These are phyloP conservation scores for Ophonus ardosiacus DNA, from an alignment of 2,888 invertebrate genomes.

Conservation along the genomic window DNA sequence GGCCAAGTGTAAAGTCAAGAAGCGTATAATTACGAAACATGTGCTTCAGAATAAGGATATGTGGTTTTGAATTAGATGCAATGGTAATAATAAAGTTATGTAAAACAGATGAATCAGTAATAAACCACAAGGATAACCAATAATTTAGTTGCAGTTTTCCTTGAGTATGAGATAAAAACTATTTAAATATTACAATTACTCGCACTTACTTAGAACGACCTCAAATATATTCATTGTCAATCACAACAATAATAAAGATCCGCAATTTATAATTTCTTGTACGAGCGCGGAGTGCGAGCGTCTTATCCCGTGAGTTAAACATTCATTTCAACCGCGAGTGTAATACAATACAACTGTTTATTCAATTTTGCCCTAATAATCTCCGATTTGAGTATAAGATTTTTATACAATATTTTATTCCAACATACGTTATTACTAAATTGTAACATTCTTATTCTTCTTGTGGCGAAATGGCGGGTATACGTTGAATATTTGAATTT, in stretches of 20 bases:
- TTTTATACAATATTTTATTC: too few species aligned
- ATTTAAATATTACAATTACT: not conserved
- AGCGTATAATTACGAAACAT: not conserved
- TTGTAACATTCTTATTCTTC: too few species aligned
- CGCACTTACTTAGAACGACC: constrained; percentile 10
- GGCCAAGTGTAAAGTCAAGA: not conserved
- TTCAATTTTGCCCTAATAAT: too few species aligned
- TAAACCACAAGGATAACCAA: constrained; percentile 24
- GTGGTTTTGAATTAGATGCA: constrained; percentile 38
- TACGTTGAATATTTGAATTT: too few species aligned
- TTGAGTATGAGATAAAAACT: not conserved
- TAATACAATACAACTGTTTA: too few species aligned
- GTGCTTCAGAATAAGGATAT: constrained; percentile 22
- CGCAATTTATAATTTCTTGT: too few species aligned
- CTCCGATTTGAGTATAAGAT: too few species aligned
- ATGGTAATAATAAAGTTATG: constrained; percentile 39
- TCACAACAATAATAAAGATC: not conserved
- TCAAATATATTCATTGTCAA: constrained; percentile 27
- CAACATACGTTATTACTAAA: too few species aligned
- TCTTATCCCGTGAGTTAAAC: too few species aligned
- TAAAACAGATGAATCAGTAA: constrained; percentile 44
- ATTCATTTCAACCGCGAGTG: too few species aligned
- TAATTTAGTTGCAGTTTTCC: constrained; percentile 24
- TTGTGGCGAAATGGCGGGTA: too few species aligned
- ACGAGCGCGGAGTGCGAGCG: too few species aligned